Evolutionary conservation across 1,140 invertebrate genomes (phyloP), one percentile per base, ranked within the genome.

Genomic region (Phymorhynchus buccinoides): DNA sequence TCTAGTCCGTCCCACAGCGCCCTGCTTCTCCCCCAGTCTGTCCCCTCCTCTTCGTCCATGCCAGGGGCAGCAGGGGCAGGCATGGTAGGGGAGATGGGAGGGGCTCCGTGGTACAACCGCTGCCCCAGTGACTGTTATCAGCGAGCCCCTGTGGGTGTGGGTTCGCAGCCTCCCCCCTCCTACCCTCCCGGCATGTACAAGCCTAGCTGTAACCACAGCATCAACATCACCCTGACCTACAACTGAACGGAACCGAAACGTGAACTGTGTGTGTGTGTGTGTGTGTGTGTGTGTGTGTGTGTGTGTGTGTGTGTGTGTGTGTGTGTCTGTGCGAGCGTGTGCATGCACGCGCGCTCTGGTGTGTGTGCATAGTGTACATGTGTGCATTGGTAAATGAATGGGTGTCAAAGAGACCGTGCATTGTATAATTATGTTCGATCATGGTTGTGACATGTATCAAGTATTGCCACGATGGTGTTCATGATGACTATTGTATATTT

Each of bases 211-310:
- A 92, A 91, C 84, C 89, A 91, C 77, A 92, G 91, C 77, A 92
- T 92, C 27, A 92, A 92, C 83, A 92, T 92, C 27, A 92, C 91
- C 18, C 84, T 92, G 16, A 91, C 90, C n/a, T 92, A 92, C 78
- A 92, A 91, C 68, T 92, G 80, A 88, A 52, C 7, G 14, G 22
- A 37, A 9, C 6, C 9, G 12, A 1, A 4, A 12, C 9, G 16
- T 75, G 16, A 18, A 16, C 32, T 32, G 37, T 35, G 4, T 37
- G 35, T 3, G 6, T 35, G 9, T 35, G 30, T 7, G 32, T 7
- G 37, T 16, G 2, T 16, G 6, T 35, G 22, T 7, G 7, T 37
- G 7, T 3, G 9, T 12, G 6, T 75, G 30, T n/a, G 18, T n/a
- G 32, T 4, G 9, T n/a, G 62, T 66, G 27, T 6, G 4, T 32